Evolutionary conservation across 2,888 invertebrate genomes (phyloP).

Genomic region (Metalampra italica): DNA sequence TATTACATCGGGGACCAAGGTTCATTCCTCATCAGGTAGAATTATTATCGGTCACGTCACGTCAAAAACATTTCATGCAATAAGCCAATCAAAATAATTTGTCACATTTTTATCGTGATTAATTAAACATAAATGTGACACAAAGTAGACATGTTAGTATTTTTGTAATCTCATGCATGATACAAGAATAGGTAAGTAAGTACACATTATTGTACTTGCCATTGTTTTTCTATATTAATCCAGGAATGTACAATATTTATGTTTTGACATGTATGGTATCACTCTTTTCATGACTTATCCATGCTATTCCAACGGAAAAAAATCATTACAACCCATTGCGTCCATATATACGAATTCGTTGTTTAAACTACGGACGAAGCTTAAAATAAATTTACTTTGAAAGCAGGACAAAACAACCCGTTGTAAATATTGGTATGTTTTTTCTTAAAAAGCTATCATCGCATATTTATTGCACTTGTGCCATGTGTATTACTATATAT

Average conservation of each 20-base stretch:
- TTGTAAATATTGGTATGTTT: slow-evolving; percentile 21
- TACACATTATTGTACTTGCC: too few relatives aligned
- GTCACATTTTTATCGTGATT: background rate
- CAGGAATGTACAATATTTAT: too few relatives aligned
- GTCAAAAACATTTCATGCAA: too few relatives aligned
- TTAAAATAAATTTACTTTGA: slow-evolving; percentile 62
- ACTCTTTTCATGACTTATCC: slow-evolving; percentile 27
- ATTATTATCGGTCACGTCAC: too few relatives aligned
- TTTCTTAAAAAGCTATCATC: slow-evolving; percentile 2
- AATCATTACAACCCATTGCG: slow-evolving; percentile 65
- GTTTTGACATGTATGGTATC: too few relatives aligned
- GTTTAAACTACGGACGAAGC: slow-evolving; percentile 55
- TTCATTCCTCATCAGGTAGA: too few relatives aligned
- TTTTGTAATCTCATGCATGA: too few relatives aligned
- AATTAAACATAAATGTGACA: background rate
- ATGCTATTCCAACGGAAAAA: slow-evolving; percentile 32
- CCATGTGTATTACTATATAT: background rate
- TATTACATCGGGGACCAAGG: too few relatives aligned
- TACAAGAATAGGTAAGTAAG: too few relatives aligned
- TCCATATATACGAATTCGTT: slow-evolving; percentile 54
- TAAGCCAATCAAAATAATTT: too few relatives aligned
- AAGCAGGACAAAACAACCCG: slow-evolving; percentile 32
- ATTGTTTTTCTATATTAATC: too few relatives aligned
- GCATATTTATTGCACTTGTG: background rate
- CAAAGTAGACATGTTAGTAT: too few relatives aligned